phyloP scores from a whole-genome alignment of 2,888 invertebrate species.

The Ennomos erosarius region DNA sequence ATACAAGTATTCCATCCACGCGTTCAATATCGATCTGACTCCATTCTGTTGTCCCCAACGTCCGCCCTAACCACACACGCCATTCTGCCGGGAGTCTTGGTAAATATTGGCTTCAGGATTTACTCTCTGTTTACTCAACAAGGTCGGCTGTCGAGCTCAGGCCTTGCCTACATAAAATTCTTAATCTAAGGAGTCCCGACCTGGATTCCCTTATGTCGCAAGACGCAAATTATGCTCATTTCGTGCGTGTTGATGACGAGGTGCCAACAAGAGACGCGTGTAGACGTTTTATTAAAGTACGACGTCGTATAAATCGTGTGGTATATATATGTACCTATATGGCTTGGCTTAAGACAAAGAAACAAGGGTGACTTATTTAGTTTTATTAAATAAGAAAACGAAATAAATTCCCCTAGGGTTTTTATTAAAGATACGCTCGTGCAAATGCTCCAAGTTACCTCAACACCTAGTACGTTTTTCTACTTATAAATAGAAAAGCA shows the following conservation, averaged over 20 bases:
- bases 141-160: slow-evolving; percentile 18
- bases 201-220: slow-evolving; percentile 26
- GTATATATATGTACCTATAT: too few species aligned
- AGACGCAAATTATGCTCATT: slow-evolving; percentile 26
- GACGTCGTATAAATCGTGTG: background rate
- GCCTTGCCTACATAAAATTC: slow-evolving; percentile 29
- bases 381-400: too few species aligned
- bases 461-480: too few species aligned
- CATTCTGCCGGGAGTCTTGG: slow-evolving; percentile 35
- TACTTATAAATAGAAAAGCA: too few species aligned
- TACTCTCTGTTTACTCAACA: slow-evolving; percentile 40
- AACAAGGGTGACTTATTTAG: too few species aligned
- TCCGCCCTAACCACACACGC: slow-evolving; percentile 5
- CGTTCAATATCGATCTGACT: slow-evolving; percentile 6
- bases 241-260: slow-evolving; percentile 17
- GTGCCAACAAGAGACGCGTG: slow-evolving; percentile 1
- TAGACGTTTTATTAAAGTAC: slow-evolving; percentile 18
- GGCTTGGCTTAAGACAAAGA: too few species aligned
- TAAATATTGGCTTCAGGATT: slow-evolving; percentile 46
- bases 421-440: too few species aligned
- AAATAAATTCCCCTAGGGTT: too few species aligned
- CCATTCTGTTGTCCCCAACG: slow-evolving; percentile 5
- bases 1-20: slow-evolving; percentile 4
- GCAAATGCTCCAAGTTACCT: too few species aligned
- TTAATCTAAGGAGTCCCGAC: slow-evolving; percentile 28